Percentiles rank a stretch among this genome's conserved stretches.
These are phyloP conservation scores for Picus viridis DNA, from an alignment of 2,797 vertebrate species.

Conservation along the genomic window DNA sequence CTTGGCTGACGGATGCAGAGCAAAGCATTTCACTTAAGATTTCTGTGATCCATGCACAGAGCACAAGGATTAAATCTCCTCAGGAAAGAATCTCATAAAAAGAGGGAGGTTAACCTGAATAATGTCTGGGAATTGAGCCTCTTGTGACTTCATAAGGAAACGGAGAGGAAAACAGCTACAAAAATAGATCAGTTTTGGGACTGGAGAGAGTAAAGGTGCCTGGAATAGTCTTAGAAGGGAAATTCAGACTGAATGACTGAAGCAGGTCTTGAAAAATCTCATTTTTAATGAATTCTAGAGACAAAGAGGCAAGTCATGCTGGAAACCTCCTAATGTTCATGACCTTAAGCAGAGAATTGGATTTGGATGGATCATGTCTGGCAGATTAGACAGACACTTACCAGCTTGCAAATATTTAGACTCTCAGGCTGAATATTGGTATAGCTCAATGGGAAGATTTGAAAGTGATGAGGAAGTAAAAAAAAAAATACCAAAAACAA, in stretches of 20 bases:
- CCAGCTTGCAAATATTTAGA: not conserved
- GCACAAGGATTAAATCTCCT: not conserved
- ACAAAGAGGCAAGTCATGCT: not conserved
- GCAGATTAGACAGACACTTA: not conserved
- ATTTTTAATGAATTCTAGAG: not conserved
- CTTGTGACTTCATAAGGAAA: not conserved
- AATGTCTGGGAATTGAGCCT: not conserved
- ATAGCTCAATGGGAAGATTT: not conserved
- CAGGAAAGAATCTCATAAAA: not conserved
- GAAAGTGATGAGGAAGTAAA: not conserved
- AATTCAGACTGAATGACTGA: not conserved
- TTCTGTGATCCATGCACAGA: not conserved
- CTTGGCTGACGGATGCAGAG: not conserved
- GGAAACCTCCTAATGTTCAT: not conserved
- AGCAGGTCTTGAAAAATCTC: not conserved
- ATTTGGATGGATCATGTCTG: conserved; percentile 46
- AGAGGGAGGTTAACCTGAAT: not conserved
- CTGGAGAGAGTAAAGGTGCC: not conserved
- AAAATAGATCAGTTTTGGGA: not conserved
- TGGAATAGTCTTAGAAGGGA: not conserved
- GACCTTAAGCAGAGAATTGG: not conserved
- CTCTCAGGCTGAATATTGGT: not conserved
- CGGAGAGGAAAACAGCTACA: not conserved
- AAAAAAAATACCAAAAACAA: not conserved
- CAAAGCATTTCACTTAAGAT: not conserved